These are phyloP conservation scores for Pogona vitticeps DNA, from an alignment of 2,113 vertebrate genomes.

Conservation along the genomic window DNA sequence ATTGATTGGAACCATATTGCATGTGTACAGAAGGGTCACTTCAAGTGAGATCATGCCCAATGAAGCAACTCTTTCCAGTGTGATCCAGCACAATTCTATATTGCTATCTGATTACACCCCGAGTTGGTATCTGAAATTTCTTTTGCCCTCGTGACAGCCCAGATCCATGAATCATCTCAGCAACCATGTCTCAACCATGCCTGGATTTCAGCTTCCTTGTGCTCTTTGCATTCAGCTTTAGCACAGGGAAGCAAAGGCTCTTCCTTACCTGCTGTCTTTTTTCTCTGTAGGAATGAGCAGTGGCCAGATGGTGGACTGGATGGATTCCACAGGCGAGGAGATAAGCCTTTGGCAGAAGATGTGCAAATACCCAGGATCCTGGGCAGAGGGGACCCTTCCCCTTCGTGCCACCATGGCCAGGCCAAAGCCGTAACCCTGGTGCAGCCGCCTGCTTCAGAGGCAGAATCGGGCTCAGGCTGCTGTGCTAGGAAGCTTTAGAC, in stretches of 20 bases:
- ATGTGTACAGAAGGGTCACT: too few relatives aligned
- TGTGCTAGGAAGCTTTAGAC: not conserved
- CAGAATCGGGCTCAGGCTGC: too few relatives aligned
- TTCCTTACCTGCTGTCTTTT: not conserved
- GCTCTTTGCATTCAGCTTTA: not conserved
- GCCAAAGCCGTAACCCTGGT: constrained; percentile 72
- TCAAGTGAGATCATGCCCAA: too few relatives aligned
- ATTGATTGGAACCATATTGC: too few relatives aligned
- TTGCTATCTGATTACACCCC: too few relatives aligned
- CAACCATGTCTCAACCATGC: not conserved
- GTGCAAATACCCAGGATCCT: constrained; percentile 93
- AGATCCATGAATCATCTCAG: too few relatives aligned
- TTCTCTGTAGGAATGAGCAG: constrained; percentile 78
- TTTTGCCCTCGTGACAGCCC: not conserved
- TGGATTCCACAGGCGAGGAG: constrained; percentile 92
- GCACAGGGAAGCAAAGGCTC: rapidly evolving
- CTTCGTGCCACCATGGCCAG: constrained; percentile 90
- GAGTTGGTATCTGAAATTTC: not conserved
- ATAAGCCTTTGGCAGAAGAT: constrained; percentile 95
- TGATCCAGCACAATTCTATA: too few relatives aligned
- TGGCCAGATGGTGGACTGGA: constrained; percentile 84
- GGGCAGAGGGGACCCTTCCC: constrained; percentile 93
- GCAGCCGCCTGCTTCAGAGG: not conserved
- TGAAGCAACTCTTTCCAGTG: too few relatives aligned
- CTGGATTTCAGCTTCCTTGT: not conserved